phyloP scores from a whole-genome alignment of 1,140 invertebrate genomes.

The Drosophila teissieri region DNA sequence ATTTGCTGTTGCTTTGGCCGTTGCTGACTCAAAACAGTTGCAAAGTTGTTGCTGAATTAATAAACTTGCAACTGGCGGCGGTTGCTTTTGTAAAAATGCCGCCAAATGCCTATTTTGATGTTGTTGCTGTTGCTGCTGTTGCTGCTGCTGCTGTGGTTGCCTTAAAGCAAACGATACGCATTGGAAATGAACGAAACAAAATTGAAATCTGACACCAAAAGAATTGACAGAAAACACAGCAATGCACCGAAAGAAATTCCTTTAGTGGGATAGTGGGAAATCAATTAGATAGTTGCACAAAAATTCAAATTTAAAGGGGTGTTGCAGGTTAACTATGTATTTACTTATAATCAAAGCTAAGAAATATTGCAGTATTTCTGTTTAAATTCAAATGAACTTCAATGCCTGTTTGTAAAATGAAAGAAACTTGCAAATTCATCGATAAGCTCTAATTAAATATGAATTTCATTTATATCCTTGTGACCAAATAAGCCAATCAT shows the following conservation, averaged over 20 bases:
- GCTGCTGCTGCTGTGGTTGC: conserved; percentile 40
- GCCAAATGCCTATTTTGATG: conserved; percentile 66
- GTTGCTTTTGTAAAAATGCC: conserved; percentile 78
- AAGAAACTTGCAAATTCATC: too few relatives aligned
- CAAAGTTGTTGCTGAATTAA: conserved; percentile 73
- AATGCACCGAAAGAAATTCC: neutral
- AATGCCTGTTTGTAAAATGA: too few relatives aligned
- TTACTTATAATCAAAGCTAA: too few relatives aligned
- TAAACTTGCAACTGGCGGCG: conserved; percentile 76
- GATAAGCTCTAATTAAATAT: neutral
- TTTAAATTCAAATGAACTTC: too few relatives aligned
- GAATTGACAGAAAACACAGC: conserved; percentile 69
- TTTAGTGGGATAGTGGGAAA: too few relatives aligned
- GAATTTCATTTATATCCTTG: neutral
- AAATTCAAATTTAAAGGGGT: neutral
- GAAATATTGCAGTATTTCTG: too few relatives aligned
- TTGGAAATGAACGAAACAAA: conserved; percentile 72
- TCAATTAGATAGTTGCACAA: neutral
- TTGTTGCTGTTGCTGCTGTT: conserved; percentile 37
- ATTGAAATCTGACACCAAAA: conserved; percentile 83
- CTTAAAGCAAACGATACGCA: conserved; percentile 74
- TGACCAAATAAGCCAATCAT: neutral
- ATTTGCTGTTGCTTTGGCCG: conserved; percentile 61
- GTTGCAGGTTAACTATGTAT: too few relatives aligned
- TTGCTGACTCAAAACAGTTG: conserved; percentile 69